Percentiles rank a stretch among this genome's conserved stretches.
These are phyloP conservation scores for Murina feae DNA, from an alignment of 2,113 vertebrate genomes.

Conservation along the genomic window DNA sequence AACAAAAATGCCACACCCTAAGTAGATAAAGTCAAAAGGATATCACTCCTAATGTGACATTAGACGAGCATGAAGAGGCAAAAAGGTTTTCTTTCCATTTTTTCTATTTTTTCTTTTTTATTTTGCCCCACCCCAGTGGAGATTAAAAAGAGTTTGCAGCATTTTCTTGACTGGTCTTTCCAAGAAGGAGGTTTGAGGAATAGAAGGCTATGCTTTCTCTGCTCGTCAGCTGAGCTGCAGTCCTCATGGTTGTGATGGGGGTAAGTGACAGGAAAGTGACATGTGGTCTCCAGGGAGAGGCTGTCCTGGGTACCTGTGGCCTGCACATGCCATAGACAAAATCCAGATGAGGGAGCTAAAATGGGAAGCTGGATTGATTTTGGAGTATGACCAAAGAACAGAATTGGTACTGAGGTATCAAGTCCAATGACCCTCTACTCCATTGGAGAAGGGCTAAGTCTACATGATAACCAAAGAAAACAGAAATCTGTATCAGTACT, in stretches of 20 bases:
- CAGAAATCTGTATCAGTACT: not conserved
- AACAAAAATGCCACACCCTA: not conserved
- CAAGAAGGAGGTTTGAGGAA: not conserved
- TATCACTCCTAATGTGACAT: not conserved
- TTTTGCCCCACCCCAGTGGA: not conserved
- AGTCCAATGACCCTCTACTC: not conserved
- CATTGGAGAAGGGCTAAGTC: not conserved
- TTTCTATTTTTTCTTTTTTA: not conserved
- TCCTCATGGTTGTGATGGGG: not conserved
- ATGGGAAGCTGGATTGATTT: not conserved
- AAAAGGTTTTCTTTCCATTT: not conserved
- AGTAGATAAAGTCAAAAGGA: not conserved
- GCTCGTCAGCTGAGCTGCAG: not conserved
- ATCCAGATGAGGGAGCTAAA: not conserved
- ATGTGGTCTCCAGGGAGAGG: not conserved
- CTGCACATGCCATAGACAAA: not conserved
- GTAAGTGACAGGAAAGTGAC: fast-evolving
- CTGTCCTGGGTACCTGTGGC: not conserved
- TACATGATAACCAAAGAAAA: not conserved
- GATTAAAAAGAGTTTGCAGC: not conserved
- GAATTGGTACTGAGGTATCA: not conserved
- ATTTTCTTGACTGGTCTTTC: not conserved
- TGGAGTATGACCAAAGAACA: not conserved
- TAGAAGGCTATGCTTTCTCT: not conserved
- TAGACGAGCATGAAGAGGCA: not conserved